Conservation (phyloP, 2,888 invertebrate species). For the Lumbricus terrestris region DNA sequence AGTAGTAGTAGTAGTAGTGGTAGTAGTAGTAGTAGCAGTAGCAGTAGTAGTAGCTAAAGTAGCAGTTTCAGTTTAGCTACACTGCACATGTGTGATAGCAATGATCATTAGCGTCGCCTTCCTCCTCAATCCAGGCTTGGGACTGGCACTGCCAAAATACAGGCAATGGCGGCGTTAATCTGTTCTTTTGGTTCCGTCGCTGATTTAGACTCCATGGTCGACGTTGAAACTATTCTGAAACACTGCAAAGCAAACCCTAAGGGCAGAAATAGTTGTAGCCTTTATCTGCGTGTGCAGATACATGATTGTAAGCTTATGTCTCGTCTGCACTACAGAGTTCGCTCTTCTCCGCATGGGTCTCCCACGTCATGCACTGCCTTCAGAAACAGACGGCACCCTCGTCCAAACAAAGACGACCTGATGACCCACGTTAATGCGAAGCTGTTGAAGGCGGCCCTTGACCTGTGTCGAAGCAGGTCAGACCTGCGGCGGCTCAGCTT, state of each 20-base stretch:
- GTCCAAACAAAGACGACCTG: not conserved
- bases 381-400: not conserved
- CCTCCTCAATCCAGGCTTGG: not conserved
- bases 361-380: not conserved
- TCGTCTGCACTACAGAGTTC: not conserved
- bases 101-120: too few species aligned
- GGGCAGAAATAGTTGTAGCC: not conserved
- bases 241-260: not conserved
- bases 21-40: conserved; percentile 16
- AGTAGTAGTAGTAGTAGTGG: conserved; percentile 9
- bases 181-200: not conserved
- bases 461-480: not conserved
- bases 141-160: too few species aligned
- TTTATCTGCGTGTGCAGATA: not conserved
- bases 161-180: too few species aligned
- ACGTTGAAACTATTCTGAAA: not conserved
- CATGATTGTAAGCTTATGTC: too few species aligned
- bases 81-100: not conserved
- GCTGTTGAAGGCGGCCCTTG: not conserved
- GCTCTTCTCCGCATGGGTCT: not conserved
- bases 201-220: not conserved
- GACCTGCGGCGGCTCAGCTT: not conserved
- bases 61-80: not conserved
- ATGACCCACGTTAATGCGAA: not conserved
- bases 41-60: not conserved